Percentiles rank a stretch among this genome's conserved stretches.
phyloP scores from a whole-genome alignment of 2,113 vertebrate species.

The Chelonoidis abingdonii region DNA sequence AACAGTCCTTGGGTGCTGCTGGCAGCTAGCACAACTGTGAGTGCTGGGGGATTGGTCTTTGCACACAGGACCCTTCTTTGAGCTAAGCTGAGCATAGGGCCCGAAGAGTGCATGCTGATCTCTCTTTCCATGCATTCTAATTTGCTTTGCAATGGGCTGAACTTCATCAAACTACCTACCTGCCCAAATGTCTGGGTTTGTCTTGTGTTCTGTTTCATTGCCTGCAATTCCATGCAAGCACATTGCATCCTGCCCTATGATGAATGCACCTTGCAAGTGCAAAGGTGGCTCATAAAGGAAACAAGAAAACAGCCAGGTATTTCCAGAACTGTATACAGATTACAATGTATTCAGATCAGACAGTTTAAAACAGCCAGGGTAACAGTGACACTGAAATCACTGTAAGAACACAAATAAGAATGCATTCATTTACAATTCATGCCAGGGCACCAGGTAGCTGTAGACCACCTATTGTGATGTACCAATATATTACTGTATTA shows the following conservation, averaged over 20 bases:
- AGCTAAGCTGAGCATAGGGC: too few species aligned
- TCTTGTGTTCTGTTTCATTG: neutral
- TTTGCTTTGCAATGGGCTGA: neutral
- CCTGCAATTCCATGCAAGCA: conserved; percentile 18
- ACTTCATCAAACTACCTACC: neutral
- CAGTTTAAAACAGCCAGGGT: neutral
- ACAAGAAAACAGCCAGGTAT: neutral
- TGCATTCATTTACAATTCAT: neutral
- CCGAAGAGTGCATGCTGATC: neutral
- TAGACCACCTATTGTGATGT: too few species aligned
- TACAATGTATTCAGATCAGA: fast-evolving
- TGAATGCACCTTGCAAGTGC: conserved; percentile 23
- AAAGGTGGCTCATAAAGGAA: conserved; percentile 44
- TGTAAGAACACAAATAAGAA: neutral
- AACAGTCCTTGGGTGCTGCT: neutral
- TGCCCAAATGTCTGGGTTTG: neutral
- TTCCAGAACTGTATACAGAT: fast-evolving
- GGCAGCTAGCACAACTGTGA: neutral
- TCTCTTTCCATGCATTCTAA: fast-evolving
- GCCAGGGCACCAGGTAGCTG: neutral
- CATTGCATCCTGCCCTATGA: neutral
- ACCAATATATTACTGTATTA: neutral
- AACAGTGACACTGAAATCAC: neutral
- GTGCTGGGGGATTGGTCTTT: too few species aligned
- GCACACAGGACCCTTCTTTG: too few species aligned